Evolutionary conservation across 37 sponge, comb jelly and placozoan species (phyloP).

Genomic region (Halisarca cf. caerulea): DNA sequence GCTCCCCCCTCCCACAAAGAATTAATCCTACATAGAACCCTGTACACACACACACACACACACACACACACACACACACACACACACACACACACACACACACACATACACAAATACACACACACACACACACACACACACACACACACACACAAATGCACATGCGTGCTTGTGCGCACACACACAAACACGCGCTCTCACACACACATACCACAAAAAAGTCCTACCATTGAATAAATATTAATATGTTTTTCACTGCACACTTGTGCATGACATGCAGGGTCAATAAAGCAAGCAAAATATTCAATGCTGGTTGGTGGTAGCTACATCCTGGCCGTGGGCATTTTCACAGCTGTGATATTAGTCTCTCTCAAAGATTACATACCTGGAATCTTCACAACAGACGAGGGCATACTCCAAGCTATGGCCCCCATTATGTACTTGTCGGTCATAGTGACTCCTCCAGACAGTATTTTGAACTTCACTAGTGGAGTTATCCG

Average conservation of each 20-base stretch:
- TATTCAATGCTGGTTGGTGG: too few species aligned
- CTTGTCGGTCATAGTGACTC: not conserved
- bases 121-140: slow-evolving; percentile 14
- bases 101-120: not conserved
- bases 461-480: not conserved
- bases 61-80: slow-evolving; percentile 14
- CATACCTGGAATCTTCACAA: not conserved
- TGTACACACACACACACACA: not conserved
- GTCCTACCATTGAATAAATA: too few species aligned
- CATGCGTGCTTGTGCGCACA: too few species aligned
- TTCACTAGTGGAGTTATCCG: not conserved
- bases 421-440: not conserved
- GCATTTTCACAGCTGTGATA: too few species aligned
- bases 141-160: not conserved
- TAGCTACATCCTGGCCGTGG: too few species aligned
- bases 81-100: not conserved
- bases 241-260: too few species aligned
- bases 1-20: too few species aligned
- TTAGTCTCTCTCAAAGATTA: not conserved
- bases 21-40: too few species aligned
- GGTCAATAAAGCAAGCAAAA: too few species aligned
- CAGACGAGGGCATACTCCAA: not conserved
- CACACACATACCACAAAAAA: too few species aligned
- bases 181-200: too few species aligned
- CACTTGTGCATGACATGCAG: too few species aligned